Base-by-base conservation (phyloP, 2,888 invertebrate genomes). In the Erebia palarica region DNA sequence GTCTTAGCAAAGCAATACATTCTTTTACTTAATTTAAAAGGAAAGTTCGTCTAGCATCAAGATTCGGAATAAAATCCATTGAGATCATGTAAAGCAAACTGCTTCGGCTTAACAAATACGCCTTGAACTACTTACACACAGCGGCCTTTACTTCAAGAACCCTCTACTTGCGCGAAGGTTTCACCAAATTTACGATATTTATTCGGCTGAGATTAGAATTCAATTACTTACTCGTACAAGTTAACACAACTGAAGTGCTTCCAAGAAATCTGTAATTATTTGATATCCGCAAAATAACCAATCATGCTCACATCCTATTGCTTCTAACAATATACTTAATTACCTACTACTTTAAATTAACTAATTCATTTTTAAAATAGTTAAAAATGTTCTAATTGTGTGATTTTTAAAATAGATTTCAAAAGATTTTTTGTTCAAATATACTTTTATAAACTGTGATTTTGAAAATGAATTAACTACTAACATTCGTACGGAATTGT, bases 61-160 rank as follows among this genome's bases (percentile, higher is more conserved):
- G 13, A 58, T 27, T 27, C 18, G 44, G 18, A n/a, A 68, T 27
- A 65, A 13, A 73, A 66, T 70, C 65, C 53, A 53, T 68, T 68
- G 64, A 68, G 58, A 72, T 81, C 83, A 83, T 81, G 78, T 58
- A 58, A 27, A 57, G 21, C 57, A 80, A 82, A 80, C 13, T 79
- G 81, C 80, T 82, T 79, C 79, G 83, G 81, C 84, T 77, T 78
- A 80, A 80, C 78, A 82, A 73, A 84, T 77, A 84, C 74, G 77
- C 90, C 90, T 90, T 90, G 90, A 85, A 83, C 89, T 83, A 90
- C 81, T 89, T 89, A 84, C 81, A 81, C 80, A 85, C 84, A 78
- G 77, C 77, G 78, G 79, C 79, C 80, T 80, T 79, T 72, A 72
- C 70, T 77, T 74, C 64, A 47, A 72, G 75, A 75, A 75, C 77